Percentiles rank a stretch among this genome's conserved stretches.
Conservation (phyloP, 2,797 vertebrate species). For the Chelon auratus region DNA sequence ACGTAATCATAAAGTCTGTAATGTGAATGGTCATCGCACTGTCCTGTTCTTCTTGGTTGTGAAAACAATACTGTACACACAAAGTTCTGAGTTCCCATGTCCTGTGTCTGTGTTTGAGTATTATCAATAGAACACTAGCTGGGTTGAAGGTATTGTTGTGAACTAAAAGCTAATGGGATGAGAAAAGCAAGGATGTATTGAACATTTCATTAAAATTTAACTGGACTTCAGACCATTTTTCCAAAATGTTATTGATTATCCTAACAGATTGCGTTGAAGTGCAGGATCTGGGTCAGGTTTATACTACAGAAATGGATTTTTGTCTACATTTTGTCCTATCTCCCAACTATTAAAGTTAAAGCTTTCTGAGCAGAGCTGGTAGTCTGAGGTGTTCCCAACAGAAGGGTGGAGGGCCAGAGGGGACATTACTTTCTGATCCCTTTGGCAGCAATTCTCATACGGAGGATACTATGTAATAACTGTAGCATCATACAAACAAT, state of each 20-base stretch:
- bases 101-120: too few species aligned
- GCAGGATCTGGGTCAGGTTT: background rate
- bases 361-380: background rate
- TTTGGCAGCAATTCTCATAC: slow-evolving; percentile 46
- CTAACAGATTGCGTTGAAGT: slow-evolving; percentile 1
- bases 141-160: too few species aligned
- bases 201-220: too few species aligned
- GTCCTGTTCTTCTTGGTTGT: background rate
- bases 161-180: background rate
- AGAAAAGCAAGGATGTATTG: background rate
- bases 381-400: slow-evolving; percentile 16
- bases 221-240: background rate
- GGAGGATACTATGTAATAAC: slow-evolving; percentile 22
- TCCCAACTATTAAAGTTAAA: too few species aligned
- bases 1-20: background rate
- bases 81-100: too few species aligned
- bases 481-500: slow-evolving; percentile 27
- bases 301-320: background rate
- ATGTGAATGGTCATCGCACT: background rate
- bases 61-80: too few species aligned
- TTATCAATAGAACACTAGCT: too few species aligned
- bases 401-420: slow-evolving; percentile 30
- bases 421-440: slow-evolving; percentile 12
- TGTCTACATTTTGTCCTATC: background rate
- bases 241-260: background rate